phyloP scores from a whole-genome alignment of 2,113 vertebrate species.

The Emydura subglobosa region DNA sequence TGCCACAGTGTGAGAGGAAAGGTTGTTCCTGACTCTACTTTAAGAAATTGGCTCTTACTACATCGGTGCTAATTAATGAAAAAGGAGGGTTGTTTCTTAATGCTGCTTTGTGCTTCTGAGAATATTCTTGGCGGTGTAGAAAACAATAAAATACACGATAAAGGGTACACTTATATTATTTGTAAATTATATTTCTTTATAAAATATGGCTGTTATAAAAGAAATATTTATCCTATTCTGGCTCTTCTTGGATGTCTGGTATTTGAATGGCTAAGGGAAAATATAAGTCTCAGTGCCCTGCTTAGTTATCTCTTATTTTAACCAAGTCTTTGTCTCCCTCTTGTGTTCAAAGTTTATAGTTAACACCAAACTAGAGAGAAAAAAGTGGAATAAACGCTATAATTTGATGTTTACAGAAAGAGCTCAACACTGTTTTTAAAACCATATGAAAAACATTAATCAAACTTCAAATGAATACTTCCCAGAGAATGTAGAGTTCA shows the following conservation, averaged over 20 bases:
- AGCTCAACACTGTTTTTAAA: not conserved
- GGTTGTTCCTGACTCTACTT: accelerated
- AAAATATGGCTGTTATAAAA: no score
- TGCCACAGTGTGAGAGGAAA: not conserved
- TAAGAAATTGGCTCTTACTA: not conserved
- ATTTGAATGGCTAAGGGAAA: not conserved
- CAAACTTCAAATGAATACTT: slow-evolving; percentile 32
- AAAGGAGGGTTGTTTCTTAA: not conserved
- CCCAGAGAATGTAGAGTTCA: slow-evolving; percentile 46
- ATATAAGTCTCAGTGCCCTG: no score
- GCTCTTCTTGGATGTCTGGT: not conserved
- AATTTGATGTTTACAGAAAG: slow-evolving; percentile 3
- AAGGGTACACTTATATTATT: not conserved
- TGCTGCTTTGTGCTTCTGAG: not conserved
- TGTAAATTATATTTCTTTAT: not conserved
- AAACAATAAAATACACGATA: not conserved
- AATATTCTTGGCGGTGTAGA: not conserved
- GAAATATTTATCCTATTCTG: not conserved
- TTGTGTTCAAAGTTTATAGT: slow-evolving; percentile 65
- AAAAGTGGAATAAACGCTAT: not conserved
- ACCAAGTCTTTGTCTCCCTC: slow-evolving; percentile 82
- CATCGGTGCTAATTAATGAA: not conserved
- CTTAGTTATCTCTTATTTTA: not conserved
- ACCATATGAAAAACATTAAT: not conserved
- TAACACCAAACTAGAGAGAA: slow-evolving; percentile 28